Percentiles rank a stretch among this genome's conserved stretches.
These are phyloP conservation scores for Serranus cabrilla DNA, from an alignment of 2,797 vertebrate species.

Conservation along the genomic window DNA sequence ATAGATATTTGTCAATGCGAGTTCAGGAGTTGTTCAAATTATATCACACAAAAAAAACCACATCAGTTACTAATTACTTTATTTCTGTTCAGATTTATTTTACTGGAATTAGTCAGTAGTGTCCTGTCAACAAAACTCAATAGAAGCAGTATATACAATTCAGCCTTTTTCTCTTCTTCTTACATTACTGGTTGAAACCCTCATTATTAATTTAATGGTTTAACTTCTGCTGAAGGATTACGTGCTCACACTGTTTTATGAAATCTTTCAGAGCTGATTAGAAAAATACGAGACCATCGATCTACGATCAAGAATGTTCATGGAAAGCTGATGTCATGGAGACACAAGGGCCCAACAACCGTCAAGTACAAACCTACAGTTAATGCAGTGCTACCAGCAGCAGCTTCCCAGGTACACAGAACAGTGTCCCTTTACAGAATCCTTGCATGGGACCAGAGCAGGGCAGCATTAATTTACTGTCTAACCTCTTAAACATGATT, in stretches of 20 bases:
- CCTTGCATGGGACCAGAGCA: constrained; percentile 5
- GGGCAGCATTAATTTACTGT: constrained; percentile 12
- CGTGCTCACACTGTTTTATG: constrained; percentile 8
- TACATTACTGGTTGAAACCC: constrained; percentile 26
- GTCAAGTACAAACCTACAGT: constrained; percentile 50
- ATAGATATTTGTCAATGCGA: neutral
- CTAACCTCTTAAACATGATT: constrained; percentile 28
- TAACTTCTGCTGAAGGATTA: constrained; percentile 23
- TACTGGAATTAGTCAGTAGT: constrained; percentile 69
- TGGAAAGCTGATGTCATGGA: constrained; percentile 15
- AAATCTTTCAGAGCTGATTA: constrained; percentile 21
- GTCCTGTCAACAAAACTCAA: constrained; percentile 40
- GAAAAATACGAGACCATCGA: neutral
- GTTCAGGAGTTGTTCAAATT: neutral
- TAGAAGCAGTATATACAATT: constrained; percentile 68
- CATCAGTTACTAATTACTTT: constrained; percentile 36
- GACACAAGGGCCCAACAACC: neutral
- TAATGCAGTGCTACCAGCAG: constrained; percentile 44
- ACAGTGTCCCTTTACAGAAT: constrained; percentile 38
- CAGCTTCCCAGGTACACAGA: neutral
- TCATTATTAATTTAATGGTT: constrained; percentile 17
- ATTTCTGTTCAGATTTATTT: constrained; percentile 52
- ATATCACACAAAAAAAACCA: constrained; percentile 2
- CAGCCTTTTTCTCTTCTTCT: constrained; percentile 7
- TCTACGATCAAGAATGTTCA: constrained; percentile 10